Percentiles rank a stretch among this genome's conserved stretches.
Conservation (phyloP, 64 coral and sea anemone species). For the Cladopsammia gracilis region DNA sequence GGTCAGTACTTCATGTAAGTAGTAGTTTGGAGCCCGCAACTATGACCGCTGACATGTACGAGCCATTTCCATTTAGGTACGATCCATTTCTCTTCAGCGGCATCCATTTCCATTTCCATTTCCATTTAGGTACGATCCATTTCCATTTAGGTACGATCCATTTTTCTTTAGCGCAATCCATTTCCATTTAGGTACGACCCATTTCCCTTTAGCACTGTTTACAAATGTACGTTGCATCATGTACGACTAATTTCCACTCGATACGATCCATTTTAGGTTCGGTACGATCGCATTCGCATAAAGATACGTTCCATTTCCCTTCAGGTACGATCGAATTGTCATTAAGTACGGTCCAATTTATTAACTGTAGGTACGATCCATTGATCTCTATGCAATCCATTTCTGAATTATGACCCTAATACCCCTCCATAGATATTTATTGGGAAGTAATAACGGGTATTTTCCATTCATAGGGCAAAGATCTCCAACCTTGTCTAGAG, state of each 20-base stretch:
- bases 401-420: background rate
- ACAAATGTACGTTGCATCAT: too few relatives aligned
- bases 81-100: background rate
- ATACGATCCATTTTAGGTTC: background rate
- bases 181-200: constrained; percentile 26
- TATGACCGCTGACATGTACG: background rate
- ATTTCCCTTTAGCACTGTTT: background rate
- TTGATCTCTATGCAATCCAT: background rate
- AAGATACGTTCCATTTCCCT: background rate
- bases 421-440: too few relatives aligned
- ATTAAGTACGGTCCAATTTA: too few relatives aligned
- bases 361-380: background rate
- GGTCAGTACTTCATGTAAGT: too few relatives aligned
- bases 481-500: constrained; percentile 10
- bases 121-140: constrained; percentile 15
- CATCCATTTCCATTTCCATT: background rate
- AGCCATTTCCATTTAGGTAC: constrained; percentile 2
- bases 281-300: too few relatives aligned
- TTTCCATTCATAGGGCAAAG: background rate
- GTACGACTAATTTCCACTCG: background rate
- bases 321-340: background rate
- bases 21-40: too few relatives aligned
- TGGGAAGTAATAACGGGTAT: too few relatives aligned
- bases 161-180: background rate
- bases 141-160: background rate